Conservation (phyloP, 2,797 vertebrate genomes). For the Acestrorhynchus altus region DNA sequence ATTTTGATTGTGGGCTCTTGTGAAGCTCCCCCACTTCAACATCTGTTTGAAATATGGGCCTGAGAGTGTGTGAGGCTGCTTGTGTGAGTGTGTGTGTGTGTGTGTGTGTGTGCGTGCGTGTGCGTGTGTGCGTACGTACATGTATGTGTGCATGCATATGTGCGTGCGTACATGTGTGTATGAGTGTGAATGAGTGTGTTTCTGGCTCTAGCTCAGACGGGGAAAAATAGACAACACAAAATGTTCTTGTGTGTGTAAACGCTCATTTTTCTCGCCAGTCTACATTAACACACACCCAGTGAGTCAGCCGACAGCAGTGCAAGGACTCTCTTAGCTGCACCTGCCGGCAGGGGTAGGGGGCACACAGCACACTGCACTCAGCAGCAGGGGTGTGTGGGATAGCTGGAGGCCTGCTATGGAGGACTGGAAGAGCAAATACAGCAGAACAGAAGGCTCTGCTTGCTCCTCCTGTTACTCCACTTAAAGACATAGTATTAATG, state of each 20-base stretch:
- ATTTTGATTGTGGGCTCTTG: slow-evolving; percentile 86
- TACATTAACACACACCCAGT: slow-evolving; percentile 33
- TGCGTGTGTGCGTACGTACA: slow-evolving; percentile 11
- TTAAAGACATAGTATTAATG: not conserved
- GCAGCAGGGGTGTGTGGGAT: slow-evolving; percentile 69
- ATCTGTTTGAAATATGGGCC: slow-evolving; percentile 92
- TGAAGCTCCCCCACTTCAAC: slow-evolving; percentile 79
- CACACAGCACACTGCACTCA: slow-evolving; percentile 65
- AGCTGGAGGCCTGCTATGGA: slow-evolving; percentile 66
- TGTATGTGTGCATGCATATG: not conserved
- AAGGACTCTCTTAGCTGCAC: slow-evolving; percentile 74
- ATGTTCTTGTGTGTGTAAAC: slow-evolving; percentile 81
- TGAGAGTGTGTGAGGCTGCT: slow-evolving; percentile 10
- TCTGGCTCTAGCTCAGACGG: slow-evolving; percentile 84
- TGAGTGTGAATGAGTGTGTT: slow-evolving; percentile 57
- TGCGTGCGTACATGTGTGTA: slow-evolving; percentile 22
- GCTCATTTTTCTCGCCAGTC: slow-evolving; percentile 56
- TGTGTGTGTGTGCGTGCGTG: slow-evolving; percentile 6
- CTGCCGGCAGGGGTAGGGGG: slow-evolving; percentile 63
- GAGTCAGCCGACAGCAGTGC: slow-evolving; percentile 71
- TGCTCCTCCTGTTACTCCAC: not conserved
- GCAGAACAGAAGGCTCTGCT: slow-evolving; percentile 7
- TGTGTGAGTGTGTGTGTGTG: slow-evolving; percentile 19
- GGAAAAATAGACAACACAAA: slow-evolving; percentile 80
- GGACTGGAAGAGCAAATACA: not conserved